phyloP scores from a whole-genome alignment of 2,797 vertebrate genomes.

The Heliangelus exortis region DNA sequence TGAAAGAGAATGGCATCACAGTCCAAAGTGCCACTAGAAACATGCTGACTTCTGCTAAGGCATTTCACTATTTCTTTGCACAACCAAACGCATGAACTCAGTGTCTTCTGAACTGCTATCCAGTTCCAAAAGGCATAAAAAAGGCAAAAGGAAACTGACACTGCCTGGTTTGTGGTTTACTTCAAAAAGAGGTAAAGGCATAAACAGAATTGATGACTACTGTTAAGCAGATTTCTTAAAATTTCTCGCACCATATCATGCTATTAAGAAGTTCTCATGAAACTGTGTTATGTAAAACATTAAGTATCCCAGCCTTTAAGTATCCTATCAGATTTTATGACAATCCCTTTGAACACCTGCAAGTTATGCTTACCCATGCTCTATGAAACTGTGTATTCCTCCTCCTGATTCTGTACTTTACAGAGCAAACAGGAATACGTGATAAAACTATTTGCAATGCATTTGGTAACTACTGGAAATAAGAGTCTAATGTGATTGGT shows the following conservation, averaged over 20 bases:
- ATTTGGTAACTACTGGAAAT: neutral
- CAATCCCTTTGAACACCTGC: conserved; percentile 26
- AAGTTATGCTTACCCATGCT: neutral
- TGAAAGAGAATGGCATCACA: neutral
- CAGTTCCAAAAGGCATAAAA: neutral
- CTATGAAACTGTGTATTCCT: neutral
- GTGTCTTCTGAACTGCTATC: neutral
- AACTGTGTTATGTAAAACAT: neutral
- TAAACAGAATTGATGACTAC: neutral
- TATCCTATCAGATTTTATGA: conserved; percentile 1
- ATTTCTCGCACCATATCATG: neutral
- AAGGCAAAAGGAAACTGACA: neutral
- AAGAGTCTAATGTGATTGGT: neutral
- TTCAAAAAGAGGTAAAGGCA: neutral
- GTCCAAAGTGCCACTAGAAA: neutral
- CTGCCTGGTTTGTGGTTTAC: neutral
- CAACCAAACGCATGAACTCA: neutral
- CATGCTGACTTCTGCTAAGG: neutral
- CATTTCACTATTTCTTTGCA: neutral
- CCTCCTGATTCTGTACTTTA: neutral
- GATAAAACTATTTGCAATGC: neutral
- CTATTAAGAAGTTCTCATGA: neutral
- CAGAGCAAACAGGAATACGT: neutral
- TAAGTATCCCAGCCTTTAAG: neutral
- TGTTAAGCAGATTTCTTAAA: neutral